Conservation (phyloP, 2,797 vertebrate genomes). For the Dipus sagitta region DNA sequence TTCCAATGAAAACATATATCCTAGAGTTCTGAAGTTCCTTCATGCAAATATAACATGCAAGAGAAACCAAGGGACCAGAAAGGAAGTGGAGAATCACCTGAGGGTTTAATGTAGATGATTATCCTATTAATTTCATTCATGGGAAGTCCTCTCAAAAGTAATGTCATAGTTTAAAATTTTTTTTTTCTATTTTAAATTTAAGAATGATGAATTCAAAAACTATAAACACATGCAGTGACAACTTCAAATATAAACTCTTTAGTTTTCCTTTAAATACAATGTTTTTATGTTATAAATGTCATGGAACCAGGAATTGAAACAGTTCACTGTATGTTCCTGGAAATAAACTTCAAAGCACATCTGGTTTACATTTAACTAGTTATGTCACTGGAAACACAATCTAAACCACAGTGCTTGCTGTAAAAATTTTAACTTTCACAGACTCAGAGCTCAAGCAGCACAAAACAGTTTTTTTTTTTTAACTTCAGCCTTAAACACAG, state of each 20-base stretch:
- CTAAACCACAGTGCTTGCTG: constrained; percentile 81
- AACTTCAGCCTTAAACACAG: constrained; percentile 70
- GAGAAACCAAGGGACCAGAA: constrained; percentile 19
- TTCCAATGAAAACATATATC: constrained; percentile 48
- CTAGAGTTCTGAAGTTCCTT: constrained; percentile 40
- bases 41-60: constrained; percentile 7
- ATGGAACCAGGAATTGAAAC: constrained; percentile 83
- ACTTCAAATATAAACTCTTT: constrained; percentile 77
- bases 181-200: constrained; percentile 64
- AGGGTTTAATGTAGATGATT: constrained; percentile 11
- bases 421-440: constrained; percentile 85
- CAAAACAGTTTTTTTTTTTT: constrained; percentile 70
- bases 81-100: constrained; percentile 46
- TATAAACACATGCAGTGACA: constrained; percentile 66
- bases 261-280: constrained; percentile 73
- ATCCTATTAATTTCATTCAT: constrained; percentile 55
- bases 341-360: constrained; percentile 88
- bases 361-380: constrained; percentile 86
- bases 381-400: constrained; percentile 87
- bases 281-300: constrained; percentile 79
- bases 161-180: neutral
- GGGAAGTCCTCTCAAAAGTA: neutral
- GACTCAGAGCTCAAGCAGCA: constrained; percentile 74
- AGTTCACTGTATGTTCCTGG: constrained; percentile 84
- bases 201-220: constrained; percentile 55